Conservation (phyloP, 2,797 vertebrate genomes). For the Danio kyathit region DNA sequence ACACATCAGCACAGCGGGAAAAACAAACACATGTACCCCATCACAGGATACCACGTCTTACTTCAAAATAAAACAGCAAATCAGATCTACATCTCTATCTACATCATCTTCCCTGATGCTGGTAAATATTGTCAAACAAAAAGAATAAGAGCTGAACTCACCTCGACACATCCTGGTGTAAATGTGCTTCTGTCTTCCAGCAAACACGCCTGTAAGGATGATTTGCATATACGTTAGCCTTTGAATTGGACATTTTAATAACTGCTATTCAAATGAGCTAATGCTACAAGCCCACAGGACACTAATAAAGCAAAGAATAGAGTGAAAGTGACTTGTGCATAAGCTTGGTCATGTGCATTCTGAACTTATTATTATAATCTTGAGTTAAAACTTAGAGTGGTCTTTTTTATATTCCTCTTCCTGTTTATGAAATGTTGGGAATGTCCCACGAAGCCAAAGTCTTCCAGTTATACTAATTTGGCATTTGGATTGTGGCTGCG, state of each 20-base stretch:
- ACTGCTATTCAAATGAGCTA: slow-evolving; percentile 49
- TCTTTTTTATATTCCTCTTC: slow-evolving; percentile 27
- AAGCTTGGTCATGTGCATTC: slow-evolving; percentile 2
- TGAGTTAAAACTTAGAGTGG: slow-evolving; percentile 32
- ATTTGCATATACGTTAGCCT: slow-evolving; percentile 66
- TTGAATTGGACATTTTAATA: slow-evolving; percentile 67
- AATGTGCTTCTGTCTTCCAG: slow-evolving; percentile 15
- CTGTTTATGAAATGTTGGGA: slow-evolving; percentile 38
- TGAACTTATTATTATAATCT: slow-evolving; percentile 19
- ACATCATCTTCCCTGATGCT: not conserved
- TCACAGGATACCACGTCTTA: not conserved
- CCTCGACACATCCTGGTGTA: not conserved
- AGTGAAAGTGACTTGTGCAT: slow-evolving; percentile 24
- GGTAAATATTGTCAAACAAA: not conserved
- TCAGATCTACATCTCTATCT: not conserved
- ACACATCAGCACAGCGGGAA: not conserved
- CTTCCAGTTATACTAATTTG: slow-evolving; percentile 11
- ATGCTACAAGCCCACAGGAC: slow-evolving; percentile 18
- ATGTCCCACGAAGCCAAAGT: slow-evolving; percentile 50
- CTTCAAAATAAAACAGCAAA: not conserved
- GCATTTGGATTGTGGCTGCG: slow-evolving; percentile 37
- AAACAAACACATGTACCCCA: not conserved
- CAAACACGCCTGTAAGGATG: slow-evolving; percentile 45
- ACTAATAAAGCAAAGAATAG: slow-evolving; percentile 16
- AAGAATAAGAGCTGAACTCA: not conserved